These are phyloP conservation scores for Drosophila monieri DNA, from an alignment of 2,888 invertebrate species.

Conservation along the genomic window DNA sequence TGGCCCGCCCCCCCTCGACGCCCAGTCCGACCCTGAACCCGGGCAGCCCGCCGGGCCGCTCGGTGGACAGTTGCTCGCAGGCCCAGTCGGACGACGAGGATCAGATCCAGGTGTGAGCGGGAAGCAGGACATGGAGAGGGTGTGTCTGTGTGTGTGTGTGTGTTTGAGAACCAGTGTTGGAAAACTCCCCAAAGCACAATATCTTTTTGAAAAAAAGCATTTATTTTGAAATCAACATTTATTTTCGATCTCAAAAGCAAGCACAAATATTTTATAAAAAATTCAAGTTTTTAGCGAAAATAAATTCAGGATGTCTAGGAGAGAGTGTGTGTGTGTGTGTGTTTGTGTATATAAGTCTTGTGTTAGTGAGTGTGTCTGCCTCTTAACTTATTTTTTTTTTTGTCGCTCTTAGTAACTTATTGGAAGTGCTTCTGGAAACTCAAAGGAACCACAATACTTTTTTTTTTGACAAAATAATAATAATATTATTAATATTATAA, in stretches of 20 bases:
- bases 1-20: slow-evolving; percentile 65
- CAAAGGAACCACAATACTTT: neutral
- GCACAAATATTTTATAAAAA: neutral
- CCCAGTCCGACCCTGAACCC: slow-evolving; percentile 84
- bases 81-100: slow-evolving; percentile 84
- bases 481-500: slow-evolving; percentile 1
- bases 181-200: neutral
- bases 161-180: neutral
- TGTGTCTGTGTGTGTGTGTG: neutral
- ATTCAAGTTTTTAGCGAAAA: neutral
- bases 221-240: neutral
- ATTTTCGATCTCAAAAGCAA: neutral
- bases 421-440: slow-evolving; percentile 18
- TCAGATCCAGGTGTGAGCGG: slow-evolving; percentile 83
- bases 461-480: slow-evolving; percentile 29
- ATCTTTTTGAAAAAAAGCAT: neutral
- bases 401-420: slow-evolving; percentile 63
- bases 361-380: slow-evolving; percentile 17
- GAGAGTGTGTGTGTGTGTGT: neutral
- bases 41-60: slow-evolving; percentile 84
- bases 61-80: slow-evolving; percentile 83
- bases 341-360: neutral
- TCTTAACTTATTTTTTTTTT: slow-evolving; percentile 62
- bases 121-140: neutral
- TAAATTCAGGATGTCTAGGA: neutral